These are phyloP conservation scores for Taphrorychus bicolor DNA, from an alignment of 2,888 invertebrate genomes.

Conservation along the genomic window DNA sequence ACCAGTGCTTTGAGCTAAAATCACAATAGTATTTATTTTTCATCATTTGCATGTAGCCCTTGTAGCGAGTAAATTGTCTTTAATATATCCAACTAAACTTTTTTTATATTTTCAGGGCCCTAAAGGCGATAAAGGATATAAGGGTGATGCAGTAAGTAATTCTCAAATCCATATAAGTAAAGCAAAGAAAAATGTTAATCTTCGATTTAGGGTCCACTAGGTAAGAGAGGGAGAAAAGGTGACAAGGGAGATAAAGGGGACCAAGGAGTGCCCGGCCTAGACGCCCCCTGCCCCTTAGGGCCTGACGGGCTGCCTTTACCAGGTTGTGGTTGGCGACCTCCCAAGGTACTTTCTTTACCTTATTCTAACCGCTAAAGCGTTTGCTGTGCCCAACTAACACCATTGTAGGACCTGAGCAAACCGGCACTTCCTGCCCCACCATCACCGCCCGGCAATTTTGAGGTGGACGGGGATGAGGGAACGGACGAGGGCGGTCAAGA, in stretches of 20 bases:
- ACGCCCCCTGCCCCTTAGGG: conserved; percentile 98
- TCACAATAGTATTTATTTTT: background rate
- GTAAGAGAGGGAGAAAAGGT: conserved; percentile 91
- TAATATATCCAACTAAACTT: conserved; percentile 5
- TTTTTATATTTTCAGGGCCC: conserved; percentile 71
- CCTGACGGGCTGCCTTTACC: conserved; percentile 95
- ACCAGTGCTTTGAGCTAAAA: conserved; percentile 13
- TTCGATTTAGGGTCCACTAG: conserved; percentile 75
- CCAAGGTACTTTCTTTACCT: conserved; percentile 68
- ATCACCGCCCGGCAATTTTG: conserved; percentile 43
- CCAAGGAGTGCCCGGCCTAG: conserved; percentile 95
- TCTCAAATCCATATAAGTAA: background rate
- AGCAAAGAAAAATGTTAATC: background rate
- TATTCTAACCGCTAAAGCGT: background rate
- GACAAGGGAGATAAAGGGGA: conserved; percentile 94
- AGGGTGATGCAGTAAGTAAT: conserved; percentile 81
- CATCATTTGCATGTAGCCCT: too few species aligned
- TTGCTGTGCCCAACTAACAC: background rate
- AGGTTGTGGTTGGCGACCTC: conserved; percentile 93
- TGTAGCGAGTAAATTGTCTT: too few species aligned
- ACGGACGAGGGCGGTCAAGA: conserved; percentile 63
- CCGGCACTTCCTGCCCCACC: conserved; percentile 58
- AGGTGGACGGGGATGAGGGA: conserved; percentile 64
- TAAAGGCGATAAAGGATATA: conserved; percentile 88
- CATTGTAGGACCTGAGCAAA: conserved; percentile 52